phyloP scores from a whole-genome alignment of 2,888 invertebrate genomes.

The Pecten maximus region DNA sequence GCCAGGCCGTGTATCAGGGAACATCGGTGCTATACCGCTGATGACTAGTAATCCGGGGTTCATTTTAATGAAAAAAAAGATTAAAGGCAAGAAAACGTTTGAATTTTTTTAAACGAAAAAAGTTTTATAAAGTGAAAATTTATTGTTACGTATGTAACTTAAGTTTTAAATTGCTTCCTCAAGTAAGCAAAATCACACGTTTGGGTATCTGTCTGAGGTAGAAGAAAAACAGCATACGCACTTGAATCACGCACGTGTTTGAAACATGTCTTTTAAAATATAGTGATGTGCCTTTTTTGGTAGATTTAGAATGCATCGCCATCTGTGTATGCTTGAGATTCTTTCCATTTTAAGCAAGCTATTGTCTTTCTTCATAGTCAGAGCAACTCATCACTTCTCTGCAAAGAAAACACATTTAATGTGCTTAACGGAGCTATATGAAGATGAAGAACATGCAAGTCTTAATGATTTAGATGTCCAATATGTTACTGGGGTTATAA shows the following conservation, averaged over 20 bases:
- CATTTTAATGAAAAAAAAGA: neutral
- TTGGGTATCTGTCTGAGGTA: neutral
- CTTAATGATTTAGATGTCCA: too few relatives aligned
- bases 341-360: too few relatives aligned
- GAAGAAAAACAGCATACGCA: neutral
- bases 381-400: too few relatives aligned
- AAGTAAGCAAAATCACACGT: slow-evolving; percentile 6
- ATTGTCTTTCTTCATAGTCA: too few relatives aligned
- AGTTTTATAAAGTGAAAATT: neutral
- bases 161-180: neutral
- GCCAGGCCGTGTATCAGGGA: neutral
- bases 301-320: too few relatives aligned
- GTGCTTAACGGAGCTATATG: too few relatives aligned
- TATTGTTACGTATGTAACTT: neutral
- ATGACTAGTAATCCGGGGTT: neutral
- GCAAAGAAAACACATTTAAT: too few relatives aligned
- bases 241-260: neutral
- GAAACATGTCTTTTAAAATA: neutral
- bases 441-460: too few relatives aligned
- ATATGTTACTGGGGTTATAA: too few relatives aligned
- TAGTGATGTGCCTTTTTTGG: too few relatives aligned
- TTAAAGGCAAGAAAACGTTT: neutral
- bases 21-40: neutral
- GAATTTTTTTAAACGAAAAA: neutral
- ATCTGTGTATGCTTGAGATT: too few relatives aligned